Evolutionary conservation across 2,888 invertebrate species (phyloP), one percentile per base, ranked within the genome.

Genomic region (Lasioglossum calceatum): DNA sequence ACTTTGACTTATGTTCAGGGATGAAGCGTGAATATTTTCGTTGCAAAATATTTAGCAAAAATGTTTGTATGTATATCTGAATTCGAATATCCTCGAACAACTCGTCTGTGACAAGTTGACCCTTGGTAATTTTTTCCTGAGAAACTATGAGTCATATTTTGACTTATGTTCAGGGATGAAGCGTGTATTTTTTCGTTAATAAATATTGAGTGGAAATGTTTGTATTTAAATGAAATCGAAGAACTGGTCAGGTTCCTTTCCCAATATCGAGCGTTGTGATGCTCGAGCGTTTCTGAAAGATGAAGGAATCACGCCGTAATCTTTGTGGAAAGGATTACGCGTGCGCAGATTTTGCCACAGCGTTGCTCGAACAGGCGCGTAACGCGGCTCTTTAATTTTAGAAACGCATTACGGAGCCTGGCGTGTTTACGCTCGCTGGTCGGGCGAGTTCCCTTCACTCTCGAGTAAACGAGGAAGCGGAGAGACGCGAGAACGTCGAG

Each of bases 401-500:
- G 90, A 87, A 82, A 82, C 89, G 80, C 74, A 86, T 89, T 86
- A 87, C 81, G 75, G 36, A 70, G 80, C 50, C 36, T 47, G 64
- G 70, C 82, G 75, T 88, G 82, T 90, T 88, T 87, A 87, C 85
- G 71, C 58, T 87, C 70, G 79, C 64, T 23, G 19, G 67, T 16
- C 70, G 2, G 76, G 76, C 50, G 76, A n/a, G 79, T 85, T 87
- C 89, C 90, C 86, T 90, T 90, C 90, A 89, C 91, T 73, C 27
- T 32, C 42, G 67, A 27, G 27, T n/a, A 44, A 36, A 44, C 14
- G 61, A 71, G 71, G 23, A 27, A 44, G 42, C 16, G 78, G 81
- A 70, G 23, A 36, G 67, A 44, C 54, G 39, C 27, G 67, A 36
- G 39, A 23, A 42, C 39, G 16, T 39, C 85, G 73, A 36, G 47